Percentiles rank a stretch among this genome's conserved stretches.
These are phyloP conservation scores for Diphyllodes magnificus DNA, from an alignment of 2,113 vertebrate genomes.

Conservation along the genomic window DNA sequence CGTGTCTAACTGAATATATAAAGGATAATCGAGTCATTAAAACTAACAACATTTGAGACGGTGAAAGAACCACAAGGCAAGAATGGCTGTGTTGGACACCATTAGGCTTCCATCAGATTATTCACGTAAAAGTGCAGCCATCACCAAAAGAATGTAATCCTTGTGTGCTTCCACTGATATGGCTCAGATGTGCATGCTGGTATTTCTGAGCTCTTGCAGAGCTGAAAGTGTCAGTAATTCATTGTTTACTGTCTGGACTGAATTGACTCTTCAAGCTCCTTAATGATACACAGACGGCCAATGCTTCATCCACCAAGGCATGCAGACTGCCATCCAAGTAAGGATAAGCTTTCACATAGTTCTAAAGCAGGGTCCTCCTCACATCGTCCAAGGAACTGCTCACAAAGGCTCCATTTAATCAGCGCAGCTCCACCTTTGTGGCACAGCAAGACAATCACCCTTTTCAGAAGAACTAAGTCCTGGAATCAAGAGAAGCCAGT, in stretches of 20 bases:
- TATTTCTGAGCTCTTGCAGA: constrained; percentile 16
- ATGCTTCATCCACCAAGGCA: not conserved
- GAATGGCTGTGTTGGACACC: constrained; percentile 2
- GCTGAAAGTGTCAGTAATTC: constrained; percentile 39
- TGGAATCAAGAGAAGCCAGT: not conserved
- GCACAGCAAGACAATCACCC: not conserved
- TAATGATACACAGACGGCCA: not conserved
- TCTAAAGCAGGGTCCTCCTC: not conserved
- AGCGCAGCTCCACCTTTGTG: not conserved
- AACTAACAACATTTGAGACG: constrained; percentile 17
- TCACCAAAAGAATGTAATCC: constrained; percentile 7
- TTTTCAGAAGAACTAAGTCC: not conserved
- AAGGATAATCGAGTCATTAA: constrained; percentile 42
- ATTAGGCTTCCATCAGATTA: constrained; percentile 29
- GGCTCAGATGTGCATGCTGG: not conserved
- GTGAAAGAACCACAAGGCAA: constrained; percentile 8
- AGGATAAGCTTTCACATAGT: not conserved
- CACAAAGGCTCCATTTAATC: constrained; percentile 13
- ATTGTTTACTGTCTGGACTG: constrained; percentile 47
- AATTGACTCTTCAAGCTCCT: not conserved
- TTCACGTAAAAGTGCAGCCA: not conserved
- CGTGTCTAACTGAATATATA: constrained; percentile 8
- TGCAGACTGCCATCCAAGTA: not conserved
- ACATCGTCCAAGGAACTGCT: not conserved
- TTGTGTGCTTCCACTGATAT: not conserved